Conservation (phyloP, 2,113 vertebrate species). For the Silurus glanis region DNA sequence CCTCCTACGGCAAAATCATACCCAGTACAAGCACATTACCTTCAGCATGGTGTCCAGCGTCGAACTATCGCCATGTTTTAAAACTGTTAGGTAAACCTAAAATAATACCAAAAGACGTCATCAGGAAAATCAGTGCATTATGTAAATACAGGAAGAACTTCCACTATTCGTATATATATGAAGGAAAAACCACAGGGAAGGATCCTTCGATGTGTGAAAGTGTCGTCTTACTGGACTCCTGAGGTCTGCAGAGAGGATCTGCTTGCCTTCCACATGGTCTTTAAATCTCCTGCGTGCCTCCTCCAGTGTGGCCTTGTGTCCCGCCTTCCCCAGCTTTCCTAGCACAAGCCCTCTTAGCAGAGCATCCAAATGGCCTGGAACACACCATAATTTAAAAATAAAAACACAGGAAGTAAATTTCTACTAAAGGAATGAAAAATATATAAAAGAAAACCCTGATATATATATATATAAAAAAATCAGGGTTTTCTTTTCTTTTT, state of each 20-base stretch:
- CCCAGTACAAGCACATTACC: constrained; percentile 65
- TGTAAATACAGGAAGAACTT: not conserved
- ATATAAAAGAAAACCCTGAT: no score
- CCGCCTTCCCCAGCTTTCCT: constrained; percentile 93
- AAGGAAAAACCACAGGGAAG: not conserved
- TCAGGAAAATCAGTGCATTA: not conserved
- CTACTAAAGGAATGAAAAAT: not conserved
- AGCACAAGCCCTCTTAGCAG: constrained; percentile 89
- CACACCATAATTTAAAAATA: not conserved
- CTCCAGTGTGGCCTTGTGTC: constrained; percentile 91
- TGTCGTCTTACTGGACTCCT: constrained; percentile 86
- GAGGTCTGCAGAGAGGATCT: constrained; percentile 87
- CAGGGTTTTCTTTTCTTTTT: not conserved
- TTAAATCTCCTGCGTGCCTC: constrained; percentile 93
- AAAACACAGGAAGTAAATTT: not conserved
- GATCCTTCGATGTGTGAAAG: not conserved
- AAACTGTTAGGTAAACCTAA: constrained; percentile 92
- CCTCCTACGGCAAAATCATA: not conserved
- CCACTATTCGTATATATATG: not conserved
- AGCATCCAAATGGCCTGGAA: constrained; percentile 88
- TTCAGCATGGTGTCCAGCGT: constrained; percentile 96
- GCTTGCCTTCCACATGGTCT: constrained; percentile 92
- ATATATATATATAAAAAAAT: no score
- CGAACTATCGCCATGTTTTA: constrained; percentile 91
- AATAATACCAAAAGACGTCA: not conserved